These are phyloP conservation scores for Brachystomella parvula DNA, from an alignment of 1,140 invertebrate species.

Conservation along the genomic window DNA sequence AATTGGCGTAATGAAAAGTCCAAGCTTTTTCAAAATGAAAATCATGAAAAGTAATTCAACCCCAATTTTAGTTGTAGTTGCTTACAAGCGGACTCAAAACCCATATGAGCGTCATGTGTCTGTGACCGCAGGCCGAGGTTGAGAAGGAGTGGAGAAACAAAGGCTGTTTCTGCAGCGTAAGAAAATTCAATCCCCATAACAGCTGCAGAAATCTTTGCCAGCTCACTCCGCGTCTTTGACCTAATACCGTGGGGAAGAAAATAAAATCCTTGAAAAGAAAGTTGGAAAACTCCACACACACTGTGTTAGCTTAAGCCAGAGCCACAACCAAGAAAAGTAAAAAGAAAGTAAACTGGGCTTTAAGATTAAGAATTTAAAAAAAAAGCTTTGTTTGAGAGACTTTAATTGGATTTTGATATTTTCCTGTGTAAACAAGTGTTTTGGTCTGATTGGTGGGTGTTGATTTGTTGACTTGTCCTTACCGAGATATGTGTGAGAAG, in stretches of 20 bases:
- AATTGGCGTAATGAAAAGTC: slow-evolving; percentile 87
- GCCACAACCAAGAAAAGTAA: neutral
- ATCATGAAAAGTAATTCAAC: slow-evolving; percentile 9
- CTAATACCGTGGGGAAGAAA: slow-evolving; percentile 44
- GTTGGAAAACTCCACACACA: neutral
- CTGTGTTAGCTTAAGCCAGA: neutral
- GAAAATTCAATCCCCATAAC: slow-evolving; percentile 95
- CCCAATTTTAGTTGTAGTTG: neutral
- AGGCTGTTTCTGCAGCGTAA: slow-evolving; percentile 93
- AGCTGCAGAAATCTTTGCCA: slow-evolving; percentile 79
- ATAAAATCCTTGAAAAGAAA: neutral
- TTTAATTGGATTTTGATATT: neutral
- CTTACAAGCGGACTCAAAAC: slow-evolving; percentile 69
- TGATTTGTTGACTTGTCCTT: neutral
- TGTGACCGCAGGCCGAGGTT: slow-evolving; percentile 83
- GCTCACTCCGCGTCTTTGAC: slow-evolving; percentile 68
- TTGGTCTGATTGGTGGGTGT: neutral
- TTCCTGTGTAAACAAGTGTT: neutral
- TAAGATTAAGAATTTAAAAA: too few species aligned
- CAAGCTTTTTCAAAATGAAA: slow-evolving; percentile 47
- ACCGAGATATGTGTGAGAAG: slow-evolving; percentile 35
- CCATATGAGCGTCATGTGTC: slow-evolving; percentile 92
- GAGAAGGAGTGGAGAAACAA: slow-evolving; percentile 87
- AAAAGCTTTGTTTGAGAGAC: too few species aligned
- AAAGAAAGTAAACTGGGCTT: slow-evolving; percentile 7